Percentiles rank a stretch among this genome's conserved stretches.
These are phyloP conservation scores for Pterocles gutturalis DNA, from an alignment of 2,113 vertebrate species.

Conservation along the genomic window DNA sequence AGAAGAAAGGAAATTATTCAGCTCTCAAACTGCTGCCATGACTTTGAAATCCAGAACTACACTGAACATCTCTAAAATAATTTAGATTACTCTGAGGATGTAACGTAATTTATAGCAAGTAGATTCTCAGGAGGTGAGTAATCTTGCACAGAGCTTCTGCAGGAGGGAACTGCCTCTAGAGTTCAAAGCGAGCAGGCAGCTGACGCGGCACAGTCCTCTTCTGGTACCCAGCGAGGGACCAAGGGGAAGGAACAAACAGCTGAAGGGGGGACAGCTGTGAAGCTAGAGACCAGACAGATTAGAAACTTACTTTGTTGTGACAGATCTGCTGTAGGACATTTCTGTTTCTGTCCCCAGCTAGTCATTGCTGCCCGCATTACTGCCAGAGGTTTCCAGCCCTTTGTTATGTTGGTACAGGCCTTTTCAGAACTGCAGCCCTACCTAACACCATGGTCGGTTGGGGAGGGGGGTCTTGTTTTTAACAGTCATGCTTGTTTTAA, in stretches of 20 bases:
- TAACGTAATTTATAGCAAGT: neutral
- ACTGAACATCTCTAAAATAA: neutral
- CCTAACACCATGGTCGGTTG: rapidly evolving
- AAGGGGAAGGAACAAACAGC: neutral
- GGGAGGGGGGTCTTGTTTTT: neutral
- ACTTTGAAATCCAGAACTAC: neutral
- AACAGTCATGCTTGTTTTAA: neutral
- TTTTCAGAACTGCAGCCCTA: neutral
- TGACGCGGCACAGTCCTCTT: rapidly evolving
- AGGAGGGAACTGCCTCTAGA: neutral
- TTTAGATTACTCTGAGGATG: neutral
- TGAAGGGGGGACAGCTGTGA: neutral
- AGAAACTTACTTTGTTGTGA: neutral
- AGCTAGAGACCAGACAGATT: neutral
- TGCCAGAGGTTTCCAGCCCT: neutral
- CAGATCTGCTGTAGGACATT: neutral
- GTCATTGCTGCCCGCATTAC: neutral
- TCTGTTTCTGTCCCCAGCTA: neutral
- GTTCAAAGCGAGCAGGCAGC: neutral
- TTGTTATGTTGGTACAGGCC: neutral
- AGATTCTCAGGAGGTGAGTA: neutral
- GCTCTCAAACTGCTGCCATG: neutral
- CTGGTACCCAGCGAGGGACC: neutral
- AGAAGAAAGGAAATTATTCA: neutral
- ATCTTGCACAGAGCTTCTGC: neutral